Conservation (phyloP, 1,140 invertebrate genomes). For the Trichomalopsis sarcophagae region DNA sequence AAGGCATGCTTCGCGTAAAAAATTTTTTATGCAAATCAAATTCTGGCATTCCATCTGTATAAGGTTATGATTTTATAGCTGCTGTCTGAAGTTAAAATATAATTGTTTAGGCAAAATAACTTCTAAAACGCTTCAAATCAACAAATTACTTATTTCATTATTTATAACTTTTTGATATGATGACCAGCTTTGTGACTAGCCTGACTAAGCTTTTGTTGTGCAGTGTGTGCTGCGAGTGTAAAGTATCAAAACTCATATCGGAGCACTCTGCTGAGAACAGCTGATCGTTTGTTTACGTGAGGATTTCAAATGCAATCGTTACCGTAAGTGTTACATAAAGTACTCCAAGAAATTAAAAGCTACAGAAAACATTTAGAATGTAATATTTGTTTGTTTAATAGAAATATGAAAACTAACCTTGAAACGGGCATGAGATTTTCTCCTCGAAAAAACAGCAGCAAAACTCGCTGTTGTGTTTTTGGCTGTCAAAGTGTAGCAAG, state of each 20-base stretch:
- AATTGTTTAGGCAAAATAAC: no score
- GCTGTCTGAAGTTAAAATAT: no score
- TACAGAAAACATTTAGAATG: neutral
- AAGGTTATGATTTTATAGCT: no score
- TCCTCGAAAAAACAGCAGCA: slow-evolving; percentile 8
- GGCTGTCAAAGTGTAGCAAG: no score
- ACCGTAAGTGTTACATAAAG: neutral
- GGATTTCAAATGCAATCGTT: neutral
- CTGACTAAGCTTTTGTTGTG: neutral
- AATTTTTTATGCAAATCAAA: neutral
- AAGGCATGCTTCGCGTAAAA: slow-evolving; percentile 15
- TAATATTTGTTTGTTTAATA: neutral
- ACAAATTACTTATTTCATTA: no score
- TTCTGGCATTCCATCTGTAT: no score
- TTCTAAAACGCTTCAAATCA: no score
- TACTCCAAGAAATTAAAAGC: neutral
- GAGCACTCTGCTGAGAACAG: neutral
- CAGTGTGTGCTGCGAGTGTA: neutral
- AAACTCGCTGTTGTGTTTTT: no score
- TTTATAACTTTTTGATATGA: no score
- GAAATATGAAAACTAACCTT: neutral
- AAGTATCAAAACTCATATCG: neutral
- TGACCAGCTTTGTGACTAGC: no score
- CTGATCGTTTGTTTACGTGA: neutral
- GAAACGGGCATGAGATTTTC: slow-evolving; percentile 10